Percentiles rank a stretch among this genome's conserved stretches.
phyloP scores from a whole-genome alignment of 2,888 invertebrate species.

The Maniola hyperantus region DNA sequence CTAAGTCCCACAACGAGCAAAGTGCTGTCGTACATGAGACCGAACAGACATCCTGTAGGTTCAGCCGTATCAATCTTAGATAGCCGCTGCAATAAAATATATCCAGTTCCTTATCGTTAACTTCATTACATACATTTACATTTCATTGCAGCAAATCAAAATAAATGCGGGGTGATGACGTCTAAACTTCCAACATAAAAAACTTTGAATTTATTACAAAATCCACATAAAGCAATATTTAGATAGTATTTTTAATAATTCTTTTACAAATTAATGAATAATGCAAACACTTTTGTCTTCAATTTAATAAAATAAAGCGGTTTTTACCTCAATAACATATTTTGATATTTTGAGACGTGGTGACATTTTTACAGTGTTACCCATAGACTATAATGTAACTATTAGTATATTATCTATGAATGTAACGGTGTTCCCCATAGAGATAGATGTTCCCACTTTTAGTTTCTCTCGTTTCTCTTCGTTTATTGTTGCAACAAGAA shows the following conservation, averaged over 20 bases:
- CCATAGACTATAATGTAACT: too few relatives aligned
- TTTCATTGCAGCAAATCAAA: conserved; percentile 3
- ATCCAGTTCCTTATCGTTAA: too few relatives aligned
- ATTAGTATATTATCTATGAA: too few relatives aligned
- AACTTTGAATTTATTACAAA: not conserved
- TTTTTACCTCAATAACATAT: conserved; percentile 86
- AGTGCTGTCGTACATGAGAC: conserved; percentile 88
- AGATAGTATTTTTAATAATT: not conserved
- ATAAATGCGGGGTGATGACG: conserved; percentile 52
- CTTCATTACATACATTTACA: conserved; percentile 21
- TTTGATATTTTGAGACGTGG: conserved; percentile 88
- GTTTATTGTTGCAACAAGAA: too few relatives aligned
- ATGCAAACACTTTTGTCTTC: not conserved
- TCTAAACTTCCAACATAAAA: conserved; percentile 54
- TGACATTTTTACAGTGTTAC: conserved; percentile 76
- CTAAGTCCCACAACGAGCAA: conserved; percentile 87
- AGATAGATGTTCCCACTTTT: too few relatives aligned
- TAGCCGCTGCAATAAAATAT: conserved; percentile 81
- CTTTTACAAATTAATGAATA: not conserved
- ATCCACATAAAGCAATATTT: not conserved
- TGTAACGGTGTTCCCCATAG: too few relatives aligned
- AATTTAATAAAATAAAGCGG: conserved; percentile 26
- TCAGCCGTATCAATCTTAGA: conserved; percentile 83
- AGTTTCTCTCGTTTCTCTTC: too few relatives aligned
- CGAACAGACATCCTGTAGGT: conserved; percentile 88